Conservation (phyloP, 2,797 vertebrate genomes). For the Gymnodraco acuticeps region DNA sequence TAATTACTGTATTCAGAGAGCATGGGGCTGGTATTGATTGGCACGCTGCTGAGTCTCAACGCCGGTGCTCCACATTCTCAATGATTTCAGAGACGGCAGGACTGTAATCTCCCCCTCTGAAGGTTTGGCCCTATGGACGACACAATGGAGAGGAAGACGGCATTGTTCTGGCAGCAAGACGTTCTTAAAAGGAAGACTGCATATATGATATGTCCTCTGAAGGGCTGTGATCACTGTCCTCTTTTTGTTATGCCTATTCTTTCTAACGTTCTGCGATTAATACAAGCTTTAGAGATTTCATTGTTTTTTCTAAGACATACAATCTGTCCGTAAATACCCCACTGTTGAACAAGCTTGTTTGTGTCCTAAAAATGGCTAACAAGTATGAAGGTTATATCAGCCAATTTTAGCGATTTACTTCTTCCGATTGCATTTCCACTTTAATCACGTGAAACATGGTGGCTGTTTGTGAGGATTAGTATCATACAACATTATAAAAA, state of each 20-base stretch:
- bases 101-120: constrained; percentile 30
- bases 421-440: no score
- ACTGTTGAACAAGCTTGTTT: no score
- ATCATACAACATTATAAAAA: no score
- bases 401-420: no score
- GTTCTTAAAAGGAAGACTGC: constrained; percentile 16
- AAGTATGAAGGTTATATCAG: no score
- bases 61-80: constrained; percentile 39
- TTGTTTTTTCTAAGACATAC: no score
- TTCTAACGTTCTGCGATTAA: no score
- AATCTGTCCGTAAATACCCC: no score
- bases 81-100: constrained; percentile 27
- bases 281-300: no score
- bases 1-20: constrained; percentile 48
- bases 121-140: background rate
- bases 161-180: constrained; percentile 21
- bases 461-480: no score
- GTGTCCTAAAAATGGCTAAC: no score
- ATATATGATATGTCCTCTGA: constrained; percentile 20
- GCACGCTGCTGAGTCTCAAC: constrained; percentile 23
- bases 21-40: constrained; percentile 43
- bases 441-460: no score
- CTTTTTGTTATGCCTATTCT: background rate
- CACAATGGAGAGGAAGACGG: background rate
- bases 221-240: constrained; percentile 39